Evolutionary conservation across 2,113 vertebrate genomes (phyloP).

Genomic region (Spea bombifrons): DNA sequence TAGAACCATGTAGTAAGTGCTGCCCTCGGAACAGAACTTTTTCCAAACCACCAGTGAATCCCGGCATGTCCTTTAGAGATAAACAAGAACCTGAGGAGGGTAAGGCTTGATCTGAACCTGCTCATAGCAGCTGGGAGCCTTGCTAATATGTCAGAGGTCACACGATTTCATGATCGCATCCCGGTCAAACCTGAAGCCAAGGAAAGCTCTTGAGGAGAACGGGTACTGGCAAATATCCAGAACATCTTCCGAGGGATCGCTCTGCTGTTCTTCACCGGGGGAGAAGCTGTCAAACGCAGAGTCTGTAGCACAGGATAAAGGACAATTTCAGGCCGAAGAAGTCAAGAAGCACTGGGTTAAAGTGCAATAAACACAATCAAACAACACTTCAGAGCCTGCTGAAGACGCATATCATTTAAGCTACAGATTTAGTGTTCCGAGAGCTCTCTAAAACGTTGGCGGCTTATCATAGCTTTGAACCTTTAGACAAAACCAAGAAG

Average conservation of each 20-base stretch:
- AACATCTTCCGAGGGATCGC: constrained; percentile 59
- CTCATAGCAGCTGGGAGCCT: constrained; percentile 48
- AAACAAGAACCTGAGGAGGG: constrained; percentile 66
- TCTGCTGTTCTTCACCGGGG: constrained; percentile 64
- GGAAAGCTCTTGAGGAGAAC: constrained; percentile 84
- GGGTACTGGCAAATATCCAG: constrained; percentile 63
- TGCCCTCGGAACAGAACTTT: constrained; percentile 47
- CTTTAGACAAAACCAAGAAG: too few species aligned
- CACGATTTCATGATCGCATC: constrained; percentile 94
- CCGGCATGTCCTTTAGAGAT: constrained; percentile 65
- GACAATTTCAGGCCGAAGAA: too few species aligned
- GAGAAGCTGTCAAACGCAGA: constrained; percentile 61
- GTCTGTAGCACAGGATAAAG: constrained; percentile 54
- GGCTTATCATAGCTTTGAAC: too few species aligned
- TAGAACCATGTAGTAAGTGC: constrained; percentile 10
- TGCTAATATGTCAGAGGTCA: constrained; percentile 71
- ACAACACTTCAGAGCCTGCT: too few species aligned
- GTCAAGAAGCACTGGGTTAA: too few species aligned
- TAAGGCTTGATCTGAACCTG: constrained; percentile 64
- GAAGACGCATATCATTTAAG: too few species aligned
- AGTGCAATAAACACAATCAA: too few species aligned
- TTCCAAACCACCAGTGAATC: constrained; percentile 61
- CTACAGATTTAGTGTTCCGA: too few species aligned
- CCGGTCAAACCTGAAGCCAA: constrained; percentile 90
- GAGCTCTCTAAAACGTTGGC: too few species aligned